These are phyloP conservation scores for Parazoanthus darwini DNA, from an alignment of 92 coral and sea anemone genomes.

Conservation along the genomic window DNA sequence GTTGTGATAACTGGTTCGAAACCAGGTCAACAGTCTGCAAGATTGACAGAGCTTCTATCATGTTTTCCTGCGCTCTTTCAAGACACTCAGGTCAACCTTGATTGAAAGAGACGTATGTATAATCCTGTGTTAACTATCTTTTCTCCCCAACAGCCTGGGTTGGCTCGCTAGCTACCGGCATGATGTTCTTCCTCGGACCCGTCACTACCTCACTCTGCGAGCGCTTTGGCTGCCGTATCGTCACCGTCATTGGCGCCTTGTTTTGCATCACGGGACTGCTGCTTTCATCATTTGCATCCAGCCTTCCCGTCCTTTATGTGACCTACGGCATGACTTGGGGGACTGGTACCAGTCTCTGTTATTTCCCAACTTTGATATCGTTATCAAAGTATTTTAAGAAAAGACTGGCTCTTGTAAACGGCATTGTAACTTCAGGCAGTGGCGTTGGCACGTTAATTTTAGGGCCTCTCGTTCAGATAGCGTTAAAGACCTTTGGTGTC, in stretches of 20 bases:
- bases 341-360: conserved; percentile 88
- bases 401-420: conserved; percentile 83
- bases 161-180: conserved; percentile 87
- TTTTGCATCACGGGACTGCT: conserved; percentile 75
- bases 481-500: conserved; percentile 58
- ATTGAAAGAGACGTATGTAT: background rate
- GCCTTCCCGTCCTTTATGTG: conserved; percentile 72
- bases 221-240: conserved; percentile 82
- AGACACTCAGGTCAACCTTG: too few relatives aligned
- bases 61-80: background rate
- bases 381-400: conserved; percentile 81
- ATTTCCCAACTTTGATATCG: conserved; percentile 81
- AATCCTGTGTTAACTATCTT: background rate
- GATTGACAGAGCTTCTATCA: too few relatives aligned
- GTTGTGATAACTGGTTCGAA: too few relatives aligned
- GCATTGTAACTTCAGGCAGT: conserved; percentile 87
- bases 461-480: conserved; percentile 67
- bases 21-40: background rate
- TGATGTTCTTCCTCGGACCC: conserved; percentile 89
- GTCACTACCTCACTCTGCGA: conserved; percentile 86
- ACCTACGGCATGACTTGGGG: conserved; percentile 90
- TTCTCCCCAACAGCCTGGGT: conserved; percentile 68
- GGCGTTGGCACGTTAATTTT: conserved; percentile 81
- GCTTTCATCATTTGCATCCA: conserved; percentile 74
- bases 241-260: conserved; percentile 69